Evolutionary conservation across 1,140 invertebrate species (phyloP).

Genomic region (Alviniconcha marisindica): DNA sequence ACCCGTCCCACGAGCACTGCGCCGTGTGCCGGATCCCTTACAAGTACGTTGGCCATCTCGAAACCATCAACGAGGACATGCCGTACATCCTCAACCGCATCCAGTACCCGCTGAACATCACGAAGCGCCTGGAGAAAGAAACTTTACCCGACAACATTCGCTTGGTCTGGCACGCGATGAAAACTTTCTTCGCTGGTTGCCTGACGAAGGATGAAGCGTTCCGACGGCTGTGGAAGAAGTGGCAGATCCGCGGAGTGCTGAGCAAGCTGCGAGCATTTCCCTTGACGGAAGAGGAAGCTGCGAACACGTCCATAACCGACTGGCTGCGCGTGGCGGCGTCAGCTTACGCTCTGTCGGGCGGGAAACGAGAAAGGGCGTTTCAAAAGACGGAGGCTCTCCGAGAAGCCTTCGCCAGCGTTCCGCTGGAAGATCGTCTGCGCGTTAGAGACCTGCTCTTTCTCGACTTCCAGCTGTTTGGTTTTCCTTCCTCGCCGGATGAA

Average conservation of each 20-base stretch:
- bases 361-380: not conserved
- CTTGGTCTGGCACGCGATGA: conserved; percentile 55
- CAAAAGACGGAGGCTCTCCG: conserved; percentile 22
- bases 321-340: not conserved
- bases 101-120: conserved; percentile 49
- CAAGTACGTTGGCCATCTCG: conserved; percentile 11
- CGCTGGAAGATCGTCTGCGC: not conserved
- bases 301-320: not conserved
- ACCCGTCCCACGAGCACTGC: not conserved
- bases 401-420: conserved; percentile 11
- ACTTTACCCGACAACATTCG: conserved; percentile 16
- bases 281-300: conserved; percentile 23
- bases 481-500: not conserved
- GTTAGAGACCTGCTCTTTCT: not conserved
- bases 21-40: not conserved
- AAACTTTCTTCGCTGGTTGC: conserved; percentile 50
- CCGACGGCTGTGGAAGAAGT: conserved; percentile 57
- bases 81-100: conserved; percentile 40
- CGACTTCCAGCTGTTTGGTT: conserved; percentile 29
- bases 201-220: conserved; percentile 57
- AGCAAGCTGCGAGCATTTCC: conserved; percentile 58
- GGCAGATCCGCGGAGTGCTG: conserved; percentile 65
- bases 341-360: not conserved
- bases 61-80: conserved; percentile 17
- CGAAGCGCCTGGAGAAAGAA: not conserved